A percentile compares a stretch with the other conserved stretches of the same genome.
Conservation (phyloP, 2,797 vertebrate genomes). For the Hipposideros larvatus region DNA sequence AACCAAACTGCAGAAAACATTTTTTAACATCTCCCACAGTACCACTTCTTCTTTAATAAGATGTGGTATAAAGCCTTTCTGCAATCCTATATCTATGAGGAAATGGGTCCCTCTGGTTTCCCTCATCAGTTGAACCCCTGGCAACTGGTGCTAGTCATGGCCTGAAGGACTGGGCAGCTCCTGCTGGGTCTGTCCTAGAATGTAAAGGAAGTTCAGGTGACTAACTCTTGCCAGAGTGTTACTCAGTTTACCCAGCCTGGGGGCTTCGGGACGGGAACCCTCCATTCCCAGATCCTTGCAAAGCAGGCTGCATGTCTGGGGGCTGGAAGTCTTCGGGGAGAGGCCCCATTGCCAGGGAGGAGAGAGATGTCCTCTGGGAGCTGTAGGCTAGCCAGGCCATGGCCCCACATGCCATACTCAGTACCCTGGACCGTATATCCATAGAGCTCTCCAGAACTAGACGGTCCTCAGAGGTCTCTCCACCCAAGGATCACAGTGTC, state of each 20-base stretch:
- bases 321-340: neutral
- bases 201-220: neutral
- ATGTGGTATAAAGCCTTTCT: neutral
- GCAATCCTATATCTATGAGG: neutral
- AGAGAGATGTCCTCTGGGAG: neutral
- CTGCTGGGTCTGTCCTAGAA: neutral
- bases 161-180: neutral
- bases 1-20: constrained; percentile 11
- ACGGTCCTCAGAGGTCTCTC: neutral
- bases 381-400: neutral
- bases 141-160: neutral
- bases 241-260: neutral
- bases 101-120: neutral
- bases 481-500: neutral
- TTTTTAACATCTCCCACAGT: neutral
- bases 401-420: neutral
- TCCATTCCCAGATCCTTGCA: neutral
- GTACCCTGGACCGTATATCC: neutral
- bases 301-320: neutral
- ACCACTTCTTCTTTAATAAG: neutral
- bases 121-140: neutral
- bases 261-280: neutral
- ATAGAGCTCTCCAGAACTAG: neutral
- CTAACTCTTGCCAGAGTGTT: neutral
- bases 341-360: neutral